Base-by-base conservation (phyloP, 1,140 invertebrate species). In the Plectrocnemia conspersa region DNA sequence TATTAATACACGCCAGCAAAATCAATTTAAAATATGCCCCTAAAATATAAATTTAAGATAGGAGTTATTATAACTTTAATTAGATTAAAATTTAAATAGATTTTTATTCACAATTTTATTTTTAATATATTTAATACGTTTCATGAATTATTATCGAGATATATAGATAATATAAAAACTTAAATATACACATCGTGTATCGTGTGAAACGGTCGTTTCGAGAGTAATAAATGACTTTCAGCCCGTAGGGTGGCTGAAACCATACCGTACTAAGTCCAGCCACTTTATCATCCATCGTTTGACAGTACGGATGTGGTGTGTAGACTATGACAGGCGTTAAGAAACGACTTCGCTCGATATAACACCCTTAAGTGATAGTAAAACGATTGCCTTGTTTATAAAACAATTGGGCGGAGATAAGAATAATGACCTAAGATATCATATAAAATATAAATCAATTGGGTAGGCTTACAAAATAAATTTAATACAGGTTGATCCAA, bases 331-430 rank as follows among this genome's bases (percentile, higher is more conserved):
- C 47, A 50, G 25, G 47, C 47, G 47, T 50, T 29, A 19, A 23
- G 33, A 19, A 19, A 47, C 15, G 33, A 47, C 44, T 47, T 13
- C 27, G n/a, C 35, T 29, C 47, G 18, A 38, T 38, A 38, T 10
- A 5, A 23, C 23, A n/a, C 23, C 45, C 45, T n/a, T 11, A 50
- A 50, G 13, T 9, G 38, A 50, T 50, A 35, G 11, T 33, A 50
- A 50, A 50, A 50, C 33, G 22, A 50, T 50, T 21, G 18, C 21
- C 47, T 35, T 50, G n/a, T n/a, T n/a, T n/a, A n/a, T n/a, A n/a
- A n/a, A n/a, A n/a, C n/a, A n/a, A n/a, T n/a, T n/a, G n/a, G n/a
- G n/a, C n/a, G n/a, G n/a, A n/a, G n/a, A n/a, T n/a, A n/a, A n/a
- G n/a, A n/a, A n/a, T n/a, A n/a, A n/a, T n/a, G n/a, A n/a, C n/a